These are phyloP conservation scores for Paracyclopina nana DNA, from an alignment of 1,140 invertebrate species.

Conservation along the genomic window DNA sequence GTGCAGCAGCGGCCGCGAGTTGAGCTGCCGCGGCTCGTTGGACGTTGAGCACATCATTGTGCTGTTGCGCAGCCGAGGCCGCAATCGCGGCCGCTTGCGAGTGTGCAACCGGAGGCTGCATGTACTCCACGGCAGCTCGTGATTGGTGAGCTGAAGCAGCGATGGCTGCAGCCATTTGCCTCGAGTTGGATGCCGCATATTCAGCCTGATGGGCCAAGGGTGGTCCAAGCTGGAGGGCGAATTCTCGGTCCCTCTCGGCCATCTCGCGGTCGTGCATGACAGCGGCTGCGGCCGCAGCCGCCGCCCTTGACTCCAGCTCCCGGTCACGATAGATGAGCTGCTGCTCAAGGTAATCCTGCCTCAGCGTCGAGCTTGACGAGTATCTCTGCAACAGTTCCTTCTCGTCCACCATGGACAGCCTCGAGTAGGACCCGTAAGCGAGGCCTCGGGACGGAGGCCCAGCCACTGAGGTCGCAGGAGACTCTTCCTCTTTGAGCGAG, in stretches of 20 bases:
- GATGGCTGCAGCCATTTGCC: too few species aligned
- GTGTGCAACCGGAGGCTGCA: slow-evolving; percentile 16
- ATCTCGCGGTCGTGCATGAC: slow-evolving; percentile 20
- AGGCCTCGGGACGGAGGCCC: too few species aligned
- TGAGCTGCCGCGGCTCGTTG: background rate
- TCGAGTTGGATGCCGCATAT: too few species aligned
- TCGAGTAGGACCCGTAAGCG: too few species aligned
- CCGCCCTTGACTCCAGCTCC: slow-evolving; percentile 10
- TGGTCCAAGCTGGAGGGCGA: slow-evolving; percentile 6
- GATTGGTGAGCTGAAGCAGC: background rate
- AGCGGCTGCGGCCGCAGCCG: too few species aligned
- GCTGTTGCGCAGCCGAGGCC: too few species aligned
- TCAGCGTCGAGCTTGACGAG: background rate
- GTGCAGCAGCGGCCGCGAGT: background rate
- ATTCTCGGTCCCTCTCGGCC: slow-evolving; percentile 17
- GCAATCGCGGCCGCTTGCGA: background rate
- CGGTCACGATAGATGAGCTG: background rate
- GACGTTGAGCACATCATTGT: background rate
- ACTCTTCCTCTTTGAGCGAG: slow-evolving; percentile 1
- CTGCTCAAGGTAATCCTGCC: background rate
- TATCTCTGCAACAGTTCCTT: background rate
- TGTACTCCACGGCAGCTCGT: slow-evolving; percentile 5
- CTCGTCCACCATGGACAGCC: background rate
- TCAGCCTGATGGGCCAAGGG: background rate
- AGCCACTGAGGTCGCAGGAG: too few species aligned